Evolutionary conservation across 2,797 vertebrate genomes (phyloP), one percentile per base, ranked within the genome.

Genomic region (Notolabrus celidotus): DNA sequence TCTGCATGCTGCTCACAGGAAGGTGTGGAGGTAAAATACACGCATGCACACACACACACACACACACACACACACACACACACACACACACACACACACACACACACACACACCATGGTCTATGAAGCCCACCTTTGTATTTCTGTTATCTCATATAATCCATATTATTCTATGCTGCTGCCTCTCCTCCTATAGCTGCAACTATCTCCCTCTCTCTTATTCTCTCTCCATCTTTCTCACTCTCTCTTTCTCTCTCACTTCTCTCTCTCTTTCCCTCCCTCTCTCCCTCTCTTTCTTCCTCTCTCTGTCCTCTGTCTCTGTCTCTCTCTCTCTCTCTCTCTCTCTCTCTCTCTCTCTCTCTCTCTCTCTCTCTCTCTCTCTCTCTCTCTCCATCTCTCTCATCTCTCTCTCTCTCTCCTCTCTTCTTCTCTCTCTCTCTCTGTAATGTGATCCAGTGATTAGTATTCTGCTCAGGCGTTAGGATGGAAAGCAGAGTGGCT

Each of bases 401-500:
- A 60, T 53, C 77, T 56, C 60, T 63, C 68, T 62, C 61, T 66
- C 68, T 58, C 54, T 62, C 57, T 61, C 63, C 54, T 75, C 50
- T 63, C 66, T 66, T 58, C 62, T 62, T 71, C 58, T 5, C 20
- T 46, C 63, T 71, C 55, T 56, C 67, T 62, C 67, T 61, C 54
- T 77, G 92, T 93, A 96, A 96, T 97, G 96, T 96, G 95, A 98
- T 98, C 96, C 95, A 70, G 87, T 94, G 95, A 97, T 98, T 97
- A 97, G 96, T 97, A 98, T 98, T 98, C 96, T 92, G 93, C 94
- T 96, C 97, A 97, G 95, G 93, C 94, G 84, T 93, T 91, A 92
- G 95, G 94, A 95, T 94, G 96, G 95, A 96, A 96, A 97, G 93
- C 95, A 95, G 92, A 95, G 95, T 95, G 95, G 94, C 95, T 96